These are phyloP conservation scores for Carpatolechia fugitivella DNA, from an alignment of 2,888 invertebrate genomes.

Conservation along the genomic window DNA sequence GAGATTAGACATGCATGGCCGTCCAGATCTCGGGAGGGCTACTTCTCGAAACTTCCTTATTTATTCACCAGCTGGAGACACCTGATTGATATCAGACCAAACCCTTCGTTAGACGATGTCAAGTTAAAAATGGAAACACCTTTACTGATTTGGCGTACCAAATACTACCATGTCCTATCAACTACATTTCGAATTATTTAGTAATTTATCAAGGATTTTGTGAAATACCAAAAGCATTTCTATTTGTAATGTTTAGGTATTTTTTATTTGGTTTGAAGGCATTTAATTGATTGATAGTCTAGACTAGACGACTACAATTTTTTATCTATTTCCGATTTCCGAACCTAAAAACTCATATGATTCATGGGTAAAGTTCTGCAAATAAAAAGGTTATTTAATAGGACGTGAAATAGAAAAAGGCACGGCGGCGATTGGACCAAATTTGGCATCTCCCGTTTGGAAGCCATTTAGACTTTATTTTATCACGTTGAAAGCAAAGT, in stretches of 20 bases:
- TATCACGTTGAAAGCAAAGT: conserved; percentile 64
- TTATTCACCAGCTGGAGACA: conserved; percentile 33
- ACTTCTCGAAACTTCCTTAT: conserved; percentile 33
- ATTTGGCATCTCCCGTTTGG: conserved; percentile 49
- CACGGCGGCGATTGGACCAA: conserved; percentile 45
- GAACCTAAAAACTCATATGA: conserved; percentile 26
- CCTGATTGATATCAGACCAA: conserved; percentile 23
- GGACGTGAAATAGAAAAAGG: conserved; percentile 52
- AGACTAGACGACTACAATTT: conserved; percentile 13
- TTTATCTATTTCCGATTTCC: too few relatives aligned
- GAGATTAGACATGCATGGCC: neutral
- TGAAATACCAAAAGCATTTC: too few relatives aligned
- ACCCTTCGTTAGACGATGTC: neutral
- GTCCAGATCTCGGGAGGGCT: conserved; percentile 9
- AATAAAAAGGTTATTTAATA: conserved; percentile 33
- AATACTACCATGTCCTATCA: too few relatives aligned
- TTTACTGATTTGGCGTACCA: too few relatives aligned
- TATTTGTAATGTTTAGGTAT: too few relatives aligned
- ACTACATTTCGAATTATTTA: too few relatives aligned
- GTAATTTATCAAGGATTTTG: too few relatives aligned
- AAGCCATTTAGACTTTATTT: conserved; percentile 51
- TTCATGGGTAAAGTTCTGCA: conserved; percentile 34
- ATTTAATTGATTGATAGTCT: conserved; percentile 23
- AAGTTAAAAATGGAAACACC: conserved; percentile 10
- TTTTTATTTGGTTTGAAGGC: too few relatives aligned